Evolutionary conservation across 2,797 vertebrate species (phyloP).

Genomic region (Tapera naevia): DNA sequence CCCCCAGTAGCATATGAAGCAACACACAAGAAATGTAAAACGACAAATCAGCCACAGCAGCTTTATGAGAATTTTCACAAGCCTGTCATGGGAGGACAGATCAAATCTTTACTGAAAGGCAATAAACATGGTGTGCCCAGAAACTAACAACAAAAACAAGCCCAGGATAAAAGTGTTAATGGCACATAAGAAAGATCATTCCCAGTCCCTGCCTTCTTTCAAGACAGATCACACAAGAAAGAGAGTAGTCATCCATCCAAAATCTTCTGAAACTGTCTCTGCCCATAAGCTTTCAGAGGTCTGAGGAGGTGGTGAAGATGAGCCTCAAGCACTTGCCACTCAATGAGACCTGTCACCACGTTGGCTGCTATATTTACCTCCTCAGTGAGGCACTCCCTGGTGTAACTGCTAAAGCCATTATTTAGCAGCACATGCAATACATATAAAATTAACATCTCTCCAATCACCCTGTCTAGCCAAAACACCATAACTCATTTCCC

Average conservation of each 20-base stretch:
- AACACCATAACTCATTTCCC: background rate
- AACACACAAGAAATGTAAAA: rapidly evolving
- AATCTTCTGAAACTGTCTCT: background rate
- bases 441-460: rapidly evolving
- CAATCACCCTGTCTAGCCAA: background rate
- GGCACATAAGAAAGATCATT: background rate
- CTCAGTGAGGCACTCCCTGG: background rate
- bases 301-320: background rate
- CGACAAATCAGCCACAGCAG: background rate
- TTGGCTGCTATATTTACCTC: rapidly evolving
- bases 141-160: background rate
- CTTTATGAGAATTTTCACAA: background rate
- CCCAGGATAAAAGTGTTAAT: rapidly evolving
- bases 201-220: background rate
- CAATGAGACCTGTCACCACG: background rate
- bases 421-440: background rate
- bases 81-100: background rate
- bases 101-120: background rate
- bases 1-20: background rate
- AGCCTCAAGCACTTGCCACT: background rate
- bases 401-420: background rate
- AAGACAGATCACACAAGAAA: background rate
- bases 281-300: background rate
- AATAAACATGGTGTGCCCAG: background rate
- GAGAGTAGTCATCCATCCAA: rapidly evolving